Evolutionary conservation across 2,113 vertebrate genomes (phyloP), one percentile per base, ranked within the genome.

Genomic region (Hippocampus zosterae): DNA sequence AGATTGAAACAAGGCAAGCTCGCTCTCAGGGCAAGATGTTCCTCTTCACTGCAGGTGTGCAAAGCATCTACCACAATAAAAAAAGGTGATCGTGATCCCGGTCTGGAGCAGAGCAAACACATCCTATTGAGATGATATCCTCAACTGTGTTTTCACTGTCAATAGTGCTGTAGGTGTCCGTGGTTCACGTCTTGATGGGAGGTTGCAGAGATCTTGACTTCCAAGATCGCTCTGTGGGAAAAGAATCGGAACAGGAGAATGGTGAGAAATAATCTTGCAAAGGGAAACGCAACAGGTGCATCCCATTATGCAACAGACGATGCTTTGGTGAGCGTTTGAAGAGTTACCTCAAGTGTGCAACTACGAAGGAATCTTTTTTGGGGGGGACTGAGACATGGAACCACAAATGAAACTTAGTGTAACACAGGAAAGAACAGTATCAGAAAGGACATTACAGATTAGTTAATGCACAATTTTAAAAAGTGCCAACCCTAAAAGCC

Each of bases 261-360:
- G 65, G 80, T 87, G 88, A 71, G 85, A 85, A 76, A 64, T 48
- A 40, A 10, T 10, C 21, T 65, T 41, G 66, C 50, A 61, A n/a
- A 46, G 46, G 61, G n/a, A 29, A n/a, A 56, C 27, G 52, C 50
- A 71, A 66, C 60, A 59, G 19, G 10, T 19, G 62, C 40, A 67
- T 25, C 8, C 2, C 3, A 5, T 37, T 44, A 10, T 25, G 50
- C 3, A 42, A 41, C 21, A n/a, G 21, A 25, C 41, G 55, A 46
- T 25, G 59, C 12, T 2, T 33, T 33, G 29, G 29, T 53, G 15
- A 53, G 16, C 19, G n/a, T 53, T 53, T 53, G 9, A 53, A 53
- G 13, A 0, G 13, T 46, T 15, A 46, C 12, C 12, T 46, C 3
- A n/a, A 8, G 21, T n/a, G 44, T 46, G n/a, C n/a, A n/a, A n/a